These are phyloP conservation scores for Hemistola chrysoprasaria DNA, from an alignment of 2,888 invertebrate species.

Conservation along the genomic window DNA sequence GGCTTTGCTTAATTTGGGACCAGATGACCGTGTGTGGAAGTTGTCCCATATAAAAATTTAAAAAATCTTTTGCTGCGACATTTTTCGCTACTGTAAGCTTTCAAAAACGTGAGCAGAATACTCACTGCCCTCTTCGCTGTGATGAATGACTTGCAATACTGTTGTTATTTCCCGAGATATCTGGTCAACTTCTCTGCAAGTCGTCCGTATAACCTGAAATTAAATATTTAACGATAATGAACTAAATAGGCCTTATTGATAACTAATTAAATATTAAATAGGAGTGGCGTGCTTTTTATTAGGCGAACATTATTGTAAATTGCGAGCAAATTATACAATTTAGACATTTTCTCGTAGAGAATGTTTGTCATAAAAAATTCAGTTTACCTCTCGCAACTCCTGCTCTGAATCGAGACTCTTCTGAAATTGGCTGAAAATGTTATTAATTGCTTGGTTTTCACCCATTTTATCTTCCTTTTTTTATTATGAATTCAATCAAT, in stretches of 20 bases:
- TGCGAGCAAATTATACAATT: too few species aligned
- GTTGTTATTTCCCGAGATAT: slow-evolving; percentile 90
- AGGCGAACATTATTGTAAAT: neutral
- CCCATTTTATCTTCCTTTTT: slow-evolving; percentile 1
- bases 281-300: neutral
- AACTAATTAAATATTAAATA: neutral
- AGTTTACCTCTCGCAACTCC: slow-evolving; percentile 88
- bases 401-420: slow-evolving; percentile 90
- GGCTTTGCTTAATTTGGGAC: too few species aligned
- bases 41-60: too few species aligned
- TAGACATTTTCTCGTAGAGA: too few species aligned
- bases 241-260: too few species aligned
- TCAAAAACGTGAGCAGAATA: too few species aligned
- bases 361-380: too few species aligned
- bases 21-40: too few species aligned
- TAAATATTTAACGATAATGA: neutral
- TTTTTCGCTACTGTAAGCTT: too few species aligned
- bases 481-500: too few species aligned
- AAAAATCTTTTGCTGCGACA: too few species aligned
- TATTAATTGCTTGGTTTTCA: slow-evolving; percentile 15
- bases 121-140: slow-evolving; percentile 86
- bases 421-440: slow-evolving; percentile 86
- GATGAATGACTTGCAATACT: slow-evolving; percentile 91
- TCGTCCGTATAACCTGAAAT: slow-evolving; percentile 84
- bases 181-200: slow-evolving; percentile 90